phyloP scores from a whole-genome alignment of 1,140 invertebrate genomes.

The Lepeophtheirus salmonis region DNA sequence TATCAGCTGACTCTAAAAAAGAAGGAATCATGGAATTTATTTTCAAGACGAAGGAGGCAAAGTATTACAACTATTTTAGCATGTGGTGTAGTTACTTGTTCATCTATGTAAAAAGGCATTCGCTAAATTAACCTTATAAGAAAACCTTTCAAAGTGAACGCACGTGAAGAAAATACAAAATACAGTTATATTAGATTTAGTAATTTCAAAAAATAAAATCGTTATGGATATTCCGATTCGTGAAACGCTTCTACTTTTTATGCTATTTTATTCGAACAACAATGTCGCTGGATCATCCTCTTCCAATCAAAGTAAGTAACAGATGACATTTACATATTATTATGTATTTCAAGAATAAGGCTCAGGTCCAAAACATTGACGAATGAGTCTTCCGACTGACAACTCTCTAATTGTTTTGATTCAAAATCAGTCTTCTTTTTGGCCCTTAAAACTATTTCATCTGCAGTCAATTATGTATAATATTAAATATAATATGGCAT shows the following conservation, averaged over 20 bases:
- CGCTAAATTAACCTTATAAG: not conserved
- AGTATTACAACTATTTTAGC: not conserved
- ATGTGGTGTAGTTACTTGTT: not conserved
- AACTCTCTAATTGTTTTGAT: too few species aligned
- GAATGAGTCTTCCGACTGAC: too few species aligned
- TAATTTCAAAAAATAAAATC: not conserved
- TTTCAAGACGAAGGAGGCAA: not conserved
- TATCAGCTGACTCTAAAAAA: not conserved
- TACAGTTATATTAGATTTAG: not conserved
- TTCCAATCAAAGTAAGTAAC: too few species aligned
- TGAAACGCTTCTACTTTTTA: not conserved
- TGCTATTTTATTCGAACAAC: not conserved
- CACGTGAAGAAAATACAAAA: not conserved
- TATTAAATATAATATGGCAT: not conserved
- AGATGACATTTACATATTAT: not conserved
- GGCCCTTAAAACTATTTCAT: too few species aligned
- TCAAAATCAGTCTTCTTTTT: too few species aligned
- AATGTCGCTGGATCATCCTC: too few species aligned
- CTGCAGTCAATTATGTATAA: too few species aligned
- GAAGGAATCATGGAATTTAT: not conserved
- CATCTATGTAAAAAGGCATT: too few species aligned
- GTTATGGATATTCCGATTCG: not conserved
- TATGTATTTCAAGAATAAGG: not conserved
- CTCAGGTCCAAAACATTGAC: too few species aligned
- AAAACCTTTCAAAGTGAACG: too few species aligned